A percentile compares a stretch with the other conserved stretches of the same genome.
phyloP scores from a whole-genome alignment of 2,113 vertebrate genomes.

The Callorhinus ursinus region DNA sequence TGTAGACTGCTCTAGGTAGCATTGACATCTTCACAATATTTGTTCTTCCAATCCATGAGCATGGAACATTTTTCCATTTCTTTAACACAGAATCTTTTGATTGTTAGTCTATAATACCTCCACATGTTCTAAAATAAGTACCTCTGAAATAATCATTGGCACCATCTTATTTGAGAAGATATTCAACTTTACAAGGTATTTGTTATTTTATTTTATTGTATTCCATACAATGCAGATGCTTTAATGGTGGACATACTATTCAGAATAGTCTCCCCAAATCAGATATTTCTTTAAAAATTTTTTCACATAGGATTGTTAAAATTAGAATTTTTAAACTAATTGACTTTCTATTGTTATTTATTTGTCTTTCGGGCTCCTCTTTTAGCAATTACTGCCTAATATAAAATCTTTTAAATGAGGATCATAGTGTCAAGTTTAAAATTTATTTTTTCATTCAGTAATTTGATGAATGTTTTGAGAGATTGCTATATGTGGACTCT shows the following conservation, averaged over 20 bases:
- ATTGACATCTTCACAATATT: too few species aligned
- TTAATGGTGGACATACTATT: background rate
- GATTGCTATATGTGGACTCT: background rate
- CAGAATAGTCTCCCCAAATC: background rate
- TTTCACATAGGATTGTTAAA: background rate
- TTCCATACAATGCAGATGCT: background rate
- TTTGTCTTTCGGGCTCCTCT: background rate
- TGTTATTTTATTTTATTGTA: conserved; percentile 21
- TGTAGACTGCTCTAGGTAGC: too few species aligned
- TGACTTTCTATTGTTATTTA: conserved; percentile 24
- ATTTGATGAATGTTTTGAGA: background rate
- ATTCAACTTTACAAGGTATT: conserved; percentile 21
- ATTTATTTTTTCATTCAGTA: background rate
- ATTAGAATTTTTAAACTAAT: background rate
- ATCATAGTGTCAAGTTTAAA: conserved; percentile 7
- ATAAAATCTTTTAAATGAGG: background rate
- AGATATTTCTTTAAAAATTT: background rate
- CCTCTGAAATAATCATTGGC: background rate
- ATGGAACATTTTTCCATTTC: too few species aligned
- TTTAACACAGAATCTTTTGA: background rate
- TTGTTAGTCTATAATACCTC: background rate
- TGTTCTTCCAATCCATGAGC: too few species aligned
- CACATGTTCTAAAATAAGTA: background rate
- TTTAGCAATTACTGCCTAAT: background rate
- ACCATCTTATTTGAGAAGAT: background rate